Evolutionary conservation across 2,888 invertebrate species (phyloP).

Genomic region (Apamea crenata): DNA sequence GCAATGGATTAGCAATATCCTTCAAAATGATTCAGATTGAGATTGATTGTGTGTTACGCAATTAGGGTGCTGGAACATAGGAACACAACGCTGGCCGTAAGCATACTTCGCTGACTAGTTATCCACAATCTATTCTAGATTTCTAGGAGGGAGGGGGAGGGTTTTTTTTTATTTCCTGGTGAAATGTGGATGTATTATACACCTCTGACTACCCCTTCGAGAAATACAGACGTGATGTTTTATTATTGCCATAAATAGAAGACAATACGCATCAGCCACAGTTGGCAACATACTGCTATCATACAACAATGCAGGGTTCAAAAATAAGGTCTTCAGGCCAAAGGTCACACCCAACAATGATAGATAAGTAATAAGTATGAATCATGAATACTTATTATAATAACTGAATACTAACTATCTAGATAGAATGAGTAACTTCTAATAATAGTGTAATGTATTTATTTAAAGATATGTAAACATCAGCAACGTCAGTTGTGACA

Average conservation of each 20-base stretch:
- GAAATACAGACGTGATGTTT: not conserved
- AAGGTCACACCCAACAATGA: constrained; percentile 8
- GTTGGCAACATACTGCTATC: constrained; percentile 18
- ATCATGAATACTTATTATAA: constrained; percentile 21
- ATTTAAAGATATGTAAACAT: not conserved
- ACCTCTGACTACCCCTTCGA: not conserved
- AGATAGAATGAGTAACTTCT: constrained; percentile 18
- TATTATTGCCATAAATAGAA: not conserved
- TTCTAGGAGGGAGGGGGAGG: no score
- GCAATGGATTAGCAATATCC: no score
- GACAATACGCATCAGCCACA: not conserved
- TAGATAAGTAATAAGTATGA: constrained; percentile 17
- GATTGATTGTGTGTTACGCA: no score
- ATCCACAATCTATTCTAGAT: no score
- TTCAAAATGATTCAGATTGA: no score
- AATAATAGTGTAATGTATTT: not conserved
- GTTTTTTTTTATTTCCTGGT: no score
- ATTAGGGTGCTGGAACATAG: no score
- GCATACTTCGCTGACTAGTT: no score
- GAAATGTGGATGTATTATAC: not conserved
- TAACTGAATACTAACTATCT: not conserved
- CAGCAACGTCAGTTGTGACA: no score
- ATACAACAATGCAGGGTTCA: constrained; percentile 2
- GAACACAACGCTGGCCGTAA: no score
- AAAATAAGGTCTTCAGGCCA: constrained; percentile 22